Evolutionary conservation across 1,140 invertebrate species (phyloP), one percentile per base, ranked within the genome.

Genomic region (Conus ventricosus): DNA sequence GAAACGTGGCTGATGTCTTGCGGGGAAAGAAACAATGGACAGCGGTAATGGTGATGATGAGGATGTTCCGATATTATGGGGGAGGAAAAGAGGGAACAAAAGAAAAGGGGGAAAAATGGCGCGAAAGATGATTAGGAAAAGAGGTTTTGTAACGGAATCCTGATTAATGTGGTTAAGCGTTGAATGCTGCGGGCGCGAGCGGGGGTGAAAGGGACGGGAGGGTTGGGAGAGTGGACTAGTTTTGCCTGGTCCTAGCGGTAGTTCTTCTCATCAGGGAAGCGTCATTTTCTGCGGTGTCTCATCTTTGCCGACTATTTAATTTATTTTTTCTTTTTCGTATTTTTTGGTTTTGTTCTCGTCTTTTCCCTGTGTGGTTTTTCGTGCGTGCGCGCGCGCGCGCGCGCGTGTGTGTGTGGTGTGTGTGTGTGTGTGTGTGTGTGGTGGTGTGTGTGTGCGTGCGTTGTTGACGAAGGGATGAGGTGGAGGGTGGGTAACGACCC

Each of bases 121-220:
- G 80, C 80, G 13, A 54, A 51, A 81, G 80, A 81, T 81, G 80
- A 81, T 81, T 81, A 51, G 20, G 51, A 51, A 81, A 81, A 54
- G 80, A 81, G 51, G 80, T 81, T 81, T 81, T 81, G 39, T 81
- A 51, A 10, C 13, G 80, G 80, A 81, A 81, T 81, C 80, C 80
- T 81, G 80, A 81, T 81, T 81, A 81, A 81, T 81, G 80, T 81
- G 80, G 80, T 54, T 53, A 81, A 81, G 80, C 80, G 39, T 54
- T 81, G 80, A 51, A 81, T 10, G 39, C 39, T 81, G 80, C 80
- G 80, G 80, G 80, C 51, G 80, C 51, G 7, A 17, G 27, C 23
- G 25, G 25, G 17, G 60, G 60, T 13, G 11, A 63, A 11, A 63
- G 10, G 60, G 10, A 11, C 60, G 60, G 11, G 17, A 63, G 17